Conservation (phyloP, 1,140 invertebrate genomes). For the Condylostylus longicornis region DNA sequence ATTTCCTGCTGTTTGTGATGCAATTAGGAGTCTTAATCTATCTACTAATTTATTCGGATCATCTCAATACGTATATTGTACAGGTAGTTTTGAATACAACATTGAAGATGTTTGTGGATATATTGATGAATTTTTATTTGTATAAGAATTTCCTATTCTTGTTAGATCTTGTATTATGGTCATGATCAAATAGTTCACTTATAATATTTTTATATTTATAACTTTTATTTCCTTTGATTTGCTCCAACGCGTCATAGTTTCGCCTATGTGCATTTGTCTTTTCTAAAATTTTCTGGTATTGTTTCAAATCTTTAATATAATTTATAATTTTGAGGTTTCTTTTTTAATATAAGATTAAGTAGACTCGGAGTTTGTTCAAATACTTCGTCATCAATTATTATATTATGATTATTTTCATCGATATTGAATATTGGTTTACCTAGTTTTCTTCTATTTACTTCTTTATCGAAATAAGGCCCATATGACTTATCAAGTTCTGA, state of each 20-base stretch:
- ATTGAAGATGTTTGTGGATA: no score
- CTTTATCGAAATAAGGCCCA: no score
- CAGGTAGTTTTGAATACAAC: no score
- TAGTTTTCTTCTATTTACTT: no score
- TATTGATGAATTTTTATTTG: no score
- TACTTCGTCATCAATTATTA: slow-evolving; percentile 3
- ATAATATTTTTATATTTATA: slow-evolving; percentile 3
- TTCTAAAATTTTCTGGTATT: slow-evolving; percentile 15
- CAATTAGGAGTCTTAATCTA: slow-evolving; percentile 19
- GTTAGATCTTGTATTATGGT: slow-evolving; percentile 8
- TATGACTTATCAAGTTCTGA: no score
- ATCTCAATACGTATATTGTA: no score
- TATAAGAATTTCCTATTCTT: no score
- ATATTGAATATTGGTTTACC: background rate
- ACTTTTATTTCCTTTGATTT: background rate
- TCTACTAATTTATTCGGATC: slow-evolving; percentile 29
- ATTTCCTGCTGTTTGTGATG: slow-evolving; percentile 25
- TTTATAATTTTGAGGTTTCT: slow-evolving; percentile 10
- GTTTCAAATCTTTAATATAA: slow-evolving; percentile 10
- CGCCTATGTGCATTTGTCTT: slow-evolving; percentile 12
- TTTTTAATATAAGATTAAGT: slow-evolving; percentile 13
- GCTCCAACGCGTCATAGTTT: slow-evolving; percentile 9
- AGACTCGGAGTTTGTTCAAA: slow-evolving; percentile 10
- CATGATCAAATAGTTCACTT: background rate
- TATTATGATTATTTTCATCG: background rate